Evolutionary conservation across 1,140 invertebrate genomes (phyloP).

Genomic region (Drosophila oshimai): DNA sequence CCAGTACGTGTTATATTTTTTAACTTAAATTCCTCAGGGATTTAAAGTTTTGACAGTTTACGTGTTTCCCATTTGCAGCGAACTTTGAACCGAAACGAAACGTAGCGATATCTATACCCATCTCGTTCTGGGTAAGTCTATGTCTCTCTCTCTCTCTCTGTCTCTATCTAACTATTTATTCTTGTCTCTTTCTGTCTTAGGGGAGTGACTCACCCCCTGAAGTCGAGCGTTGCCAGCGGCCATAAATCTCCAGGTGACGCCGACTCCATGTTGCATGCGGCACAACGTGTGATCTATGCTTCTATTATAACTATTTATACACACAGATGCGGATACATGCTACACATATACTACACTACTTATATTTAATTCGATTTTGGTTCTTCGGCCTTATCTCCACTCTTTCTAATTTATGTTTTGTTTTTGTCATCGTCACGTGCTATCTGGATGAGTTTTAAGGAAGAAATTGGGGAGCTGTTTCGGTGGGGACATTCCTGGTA

Average conservation of each 20-base stretch:
- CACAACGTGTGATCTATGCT: constrained; percentile 78
- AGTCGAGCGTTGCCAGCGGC: constrained; percentile 46
- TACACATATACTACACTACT: constrained; percentile 25
- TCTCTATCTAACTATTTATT: too few species aligned
- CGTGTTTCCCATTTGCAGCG: constrained; percentile 75
- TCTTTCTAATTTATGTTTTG: constrained; percentile 65
- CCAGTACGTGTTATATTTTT: constrained; percentile 79
- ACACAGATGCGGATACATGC: constrained; percentile 1
- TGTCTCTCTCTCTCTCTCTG: constrained; percentile 4
- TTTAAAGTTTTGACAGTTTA: constrained; percentile 82
- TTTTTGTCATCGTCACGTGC: constrained; percentile 65
- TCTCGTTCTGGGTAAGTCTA: background rate
- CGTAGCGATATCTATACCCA: constrained; percentile 20
- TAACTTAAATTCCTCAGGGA: constrained; percentile 79
- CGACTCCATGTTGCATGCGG: constrained; percentile 79
- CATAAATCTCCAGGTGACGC: constrained; percentile 73
- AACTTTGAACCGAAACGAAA: constrained; percentile 66
- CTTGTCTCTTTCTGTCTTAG: background rate
- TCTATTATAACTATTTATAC: constrained; percentile 63
- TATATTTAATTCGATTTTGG: constrained; percentile 72
- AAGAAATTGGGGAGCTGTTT: constrained; percentile 4
- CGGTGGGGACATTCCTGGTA: constrained; percentile 15
- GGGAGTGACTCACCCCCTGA: constrained; percentile 43
- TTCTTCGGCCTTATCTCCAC: constrained; percentile 5
- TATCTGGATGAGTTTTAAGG: constrained; percentile 11